Conservation (phyloP, 1,140 invertebrate species). For the Cherax quadricarinatus region DNA sequence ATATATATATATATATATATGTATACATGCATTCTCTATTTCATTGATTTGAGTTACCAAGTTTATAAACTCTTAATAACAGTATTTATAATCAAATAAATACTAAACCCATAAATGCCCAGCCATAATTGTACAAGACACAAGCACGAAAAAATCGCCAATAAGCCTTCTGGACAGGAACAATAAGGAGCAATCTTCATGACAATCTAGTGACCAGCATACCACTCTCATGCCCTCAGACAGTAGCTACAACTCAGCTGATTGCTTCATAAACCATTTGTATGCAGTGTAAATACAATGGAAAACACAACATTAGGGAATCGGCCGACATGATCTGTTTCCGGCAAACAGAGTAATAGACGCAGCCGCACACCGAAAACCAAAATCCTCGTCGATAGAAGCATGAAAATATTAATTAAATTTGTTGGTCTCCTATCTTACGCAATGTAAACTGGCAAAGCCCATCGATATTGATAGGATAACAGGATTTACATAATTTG, state of each 20-base stretch:
- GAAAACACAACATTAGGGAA: neutral
- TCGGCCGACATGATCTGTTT: neutral
- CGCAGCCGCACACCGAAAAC: neutral
- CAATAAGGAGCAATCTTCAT: neutral
- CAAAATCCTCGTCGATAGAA: neutral
- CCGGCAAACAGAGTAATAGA: neutral
- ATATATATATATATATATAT: too few relatives aligned
- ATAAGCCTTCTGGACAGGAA: neutral
- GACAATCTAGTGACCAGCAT: neutral
- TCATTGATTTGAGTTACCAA: too few relatives aligned
- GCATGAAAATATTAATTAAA: constrained; percentile 6
- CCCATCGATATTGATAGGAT: constrained; percentile 32
- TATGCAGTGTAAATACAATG: neutral
- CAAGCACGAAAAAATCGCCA: too few relatives aligned
- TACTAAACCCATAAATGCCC: neutral
- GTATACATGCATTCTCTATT: too few relatives aligned
- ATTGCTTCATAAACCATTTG: neutral
- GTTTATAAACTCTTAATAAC: too few relatives aligned
- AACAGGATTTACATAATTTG: constrained; percentile 33
- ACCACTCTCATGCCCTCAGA: neutral
- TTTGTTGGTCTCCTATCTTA: constrained; percentile 40
- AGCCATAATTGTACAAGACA: too few relatives aligned
- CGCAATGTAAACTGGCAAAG: constrained; percentile 35
- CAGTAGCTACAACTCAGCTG: neutral
- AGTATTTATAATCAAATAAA: neutral